Evolutionary conservation across 1,140 invertebrate species (phyloP).

Genomic region (Papilio polytes): DNA sequence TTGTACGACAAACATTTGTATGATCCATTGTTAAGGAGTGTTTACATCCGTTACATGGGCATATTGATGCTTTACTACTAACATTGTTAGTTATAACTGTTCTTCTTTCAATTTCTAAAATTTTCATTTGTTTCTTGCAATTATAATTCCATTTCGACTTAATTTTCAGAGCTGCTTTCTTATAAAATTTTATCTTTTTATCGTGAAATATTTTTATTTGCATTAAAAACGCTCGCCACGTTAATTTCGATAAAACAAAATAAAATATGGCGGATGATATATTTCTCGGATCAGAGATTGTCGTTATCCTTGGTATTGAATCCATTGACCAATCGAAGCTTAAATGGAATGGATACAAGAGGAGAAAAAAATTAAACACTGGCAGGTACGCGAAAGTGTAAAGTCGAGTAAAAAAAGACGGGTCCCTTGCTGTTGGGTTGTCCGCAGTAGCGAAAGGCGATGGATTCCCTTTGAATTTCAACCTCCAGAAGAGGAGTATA

Average conservation of each 20-base stretch:
- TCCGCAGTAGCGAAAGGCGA: constrained; percentile 94
- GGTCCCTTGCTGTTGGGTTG: constrained; percentile 93
- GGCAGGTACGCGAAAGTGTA: constrained; percentile 96
- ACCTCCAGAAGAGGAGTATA: constrained; percentile 85
- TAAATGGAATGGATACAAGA: constrained; percentile 92
- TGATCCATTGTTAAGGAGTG: constrained; percentile 83
- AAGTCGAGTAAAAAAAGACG: constrained; percentile 88
- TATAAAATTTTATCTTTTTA: constrained; percentile 69
- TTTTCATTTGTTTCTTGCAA: constrained; percentile 69
- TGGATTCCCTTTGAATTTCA: constrained; percentile 86
- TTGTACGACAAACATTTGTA: constrained; percentile 81
- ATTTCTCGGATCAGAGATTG: constrained; percentile 90
- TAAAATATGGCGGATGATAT: constrained; percentile 90
- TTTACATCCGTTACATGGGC: constrained; percentile 83
- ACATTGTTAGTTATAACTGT: constrained; percentile 69
- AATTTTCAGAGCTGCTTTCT: constrained; percentile 69
- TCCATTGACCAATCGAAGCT: constrained; percentile 99
- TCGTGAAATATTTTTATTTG: constrained; percentile 72
- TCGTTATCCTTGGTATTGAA: constrained; percentile 91
- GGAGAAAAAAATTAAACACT: constrained; percentile 92
- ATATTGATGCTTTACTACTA: constrained; percentile 69
- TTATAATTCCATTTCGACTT: constrained; percentile 76
- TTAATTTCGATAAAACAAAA: constrained; percentile 80
- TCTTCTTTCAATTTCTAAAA: constrained; percentile 71
- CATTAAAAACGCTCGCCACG: constrained; percentile 71